A percentile compares a stretch with the other conserved stretches of the same genome.
phyloP scores from a whole-genome alignment of 2,113 vertebrate species.

The Thomomys bottae region DNA sequence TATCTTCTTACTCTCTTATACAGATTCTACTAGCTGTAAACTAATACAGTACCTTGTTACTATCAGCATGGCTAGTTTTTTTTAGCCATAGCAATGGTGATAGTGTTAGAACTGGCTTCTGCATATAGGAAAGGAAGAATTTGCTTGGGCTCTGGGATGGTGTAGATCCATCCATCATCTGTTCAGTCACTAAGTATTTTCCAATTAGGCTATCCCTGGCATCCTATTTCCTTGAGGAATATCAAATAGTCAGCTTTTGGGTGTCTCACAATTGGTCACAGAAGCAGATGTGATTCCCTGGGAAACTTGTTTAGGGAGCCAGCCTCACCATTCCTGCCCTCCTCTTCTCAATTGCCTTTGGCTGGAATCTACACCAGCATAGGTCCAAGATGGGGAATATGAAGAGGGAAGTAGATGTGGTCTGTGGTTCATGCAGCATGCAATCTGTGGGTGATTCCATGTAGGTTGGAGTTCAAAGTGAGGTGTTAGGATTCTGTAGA shows the following conservation, averaged over 20 bases:
- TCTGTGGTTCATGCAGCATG: no score
- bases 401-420: not conserved
- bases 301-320: not conserved
- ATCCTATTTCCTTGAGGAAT: not conserved
- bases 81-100: no score
- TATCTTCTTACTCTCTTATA: not conserved
- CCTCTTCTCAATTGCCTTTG: not conserved
- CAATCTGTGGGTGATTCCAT: no score
- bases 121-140: not conserved
- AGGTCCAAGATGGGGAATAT: not conserved
- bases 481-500: not conserved
- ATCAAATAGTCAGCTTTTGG: not conserved
- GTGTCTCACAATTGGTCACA: not conserved
- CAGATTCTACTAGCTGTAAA: not conserved
- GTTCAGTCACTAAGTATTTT: not conserved
- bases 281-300: not conserved
- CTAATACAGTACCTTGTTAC: rapidly evolving
- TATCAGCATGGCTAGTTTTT: not conserved
- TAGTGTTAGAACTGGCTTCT: not conserved
- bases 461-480: not conserved
- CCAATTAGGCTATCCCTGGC: not conserved
- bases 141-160: not conserved
- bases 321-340: not conserved
- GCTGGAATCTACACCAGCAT: not conserved
- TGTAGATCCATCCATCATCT: not conserved